Evolutionary conservation across 2,113 vertebrate genomes (phyloP), one percentile per base, ranked within the genome.

Genomic region (Eublepharis macularius): DNA sequence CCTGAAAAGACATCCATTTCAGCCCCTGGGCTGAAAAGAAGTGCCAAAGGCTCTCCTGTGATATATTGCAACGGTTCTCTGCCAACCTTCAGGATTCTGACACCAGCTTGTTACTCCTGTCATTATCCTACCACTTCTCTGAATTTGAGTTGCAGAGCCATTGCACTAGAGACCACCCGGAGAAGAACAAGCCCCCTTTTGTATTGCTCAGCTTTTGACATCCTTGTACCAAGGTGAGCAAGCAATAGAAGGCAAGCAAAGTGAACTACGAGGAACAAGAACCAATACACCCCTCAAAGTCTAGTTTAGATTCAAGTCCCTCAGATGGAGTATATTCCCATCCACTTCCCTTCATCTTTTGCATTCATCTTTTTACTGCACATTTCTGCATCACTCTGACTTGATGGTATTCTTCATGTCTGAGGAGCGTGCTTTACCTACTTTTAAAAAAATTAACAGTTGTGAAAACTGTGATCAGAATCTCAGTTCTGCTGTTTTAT

Each of bases 161-260:
- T 60, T n/a, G 8, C 17, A 36, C 43, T 1, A 4, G 5, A 4
- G 72, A 43, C 32, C 24, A 43, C 21, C 12, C 47, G 34, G 13
- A 12, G 34, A 41, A 80, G 68, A 80, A 85, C 84, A 85, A 85
- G 76, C 17, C 51, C 6, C 2, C 76, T 39, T n/a, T 73, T 85
- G n/a, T 85, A 51, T 47, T 8, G 4, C 29, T 29, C 54, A 13
- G 24, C 68, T 73, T 85, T 85, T 74, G 77, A 80, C 68, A 73
- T n/a, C 51, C 11, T 21, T 11, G 54, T 73, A 69, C 68, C 63
- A 73, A 80, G 79, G 41, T 45, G 45, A 43, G 45, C 39, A 79
- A 72, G 51, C 13, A 36, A 47, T 41, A 76, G 43, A 16, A 63
- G 51, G 51, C 41, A 19, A 47, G 43, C 39, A 85, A 45, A 36